Evolutionary conservation across 2,888 invertebrate genomes (phyloP).

Genomic region (Calliphora vomitoria): DNA sequence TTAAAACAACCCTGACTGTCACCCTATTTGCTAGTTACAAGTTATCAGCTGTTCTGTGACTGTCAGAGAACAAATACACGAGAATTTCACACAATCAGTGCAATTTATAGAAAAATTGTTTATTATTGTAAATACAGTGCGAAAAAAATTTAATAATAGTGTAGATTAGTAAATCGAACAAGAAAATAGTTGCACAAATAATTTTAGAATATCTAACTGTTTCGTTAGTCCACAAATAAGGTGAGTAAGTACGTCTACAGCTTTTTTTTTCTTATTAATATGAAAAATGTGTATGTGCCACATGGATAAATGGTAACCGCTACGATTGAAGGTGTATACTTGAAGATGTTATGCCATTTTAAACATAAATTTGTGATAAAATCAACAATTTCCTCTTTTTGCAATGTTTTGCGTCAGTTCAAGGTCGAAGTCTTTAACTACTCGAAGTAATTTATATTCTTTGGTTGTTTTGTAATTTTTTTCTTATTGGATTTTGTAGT

Average conservation of each 20-base stretch:
- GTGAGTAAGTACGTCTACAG: constrained; percentile 25
- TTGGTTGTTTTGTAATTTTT: neutral
- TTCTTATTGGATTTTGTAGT: neutral
- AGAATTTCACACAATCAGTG: constrained; percentile 19
- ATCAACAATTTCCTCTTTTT: neutral
- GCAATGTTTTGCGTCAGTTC: neutral
- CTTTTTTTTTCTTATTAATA: neutral
- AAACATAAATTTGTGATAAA: neutral
- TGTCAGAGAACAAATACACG: neutral
- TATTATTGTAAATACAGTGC: constrained; percentile 14
- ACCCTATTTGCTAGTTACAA: neutral
- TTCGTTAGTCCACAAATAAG: constrained; percentile 6
- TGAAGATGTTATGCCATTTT: neutral
- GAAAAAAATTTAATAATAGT: constrained; percentile 20
- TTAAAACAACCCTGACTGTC: neutral
- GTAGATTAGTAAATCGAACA: constrained; percentile 7
- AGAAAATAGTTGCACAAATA: constrained; percentile 13
- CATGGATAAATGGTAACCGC: constrained; percentile 37
- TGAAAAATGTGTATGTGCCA: constrained; percentile 50
- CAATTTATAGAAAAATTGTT: constrained; percentile 29
- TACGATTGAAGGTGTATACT: neutral
- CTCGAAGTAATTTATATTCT: neutral
- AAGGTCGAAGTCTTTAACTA: constrained; percentile 1
- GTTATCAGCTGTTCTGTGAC: neutral
- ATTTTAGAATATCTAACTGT: neutral